These are phyloP conservation scores for Drosophila kohkoa DNA, from an alignment of 1,140 invertebrate genomes.

Conservation along the genomic window DNA sequence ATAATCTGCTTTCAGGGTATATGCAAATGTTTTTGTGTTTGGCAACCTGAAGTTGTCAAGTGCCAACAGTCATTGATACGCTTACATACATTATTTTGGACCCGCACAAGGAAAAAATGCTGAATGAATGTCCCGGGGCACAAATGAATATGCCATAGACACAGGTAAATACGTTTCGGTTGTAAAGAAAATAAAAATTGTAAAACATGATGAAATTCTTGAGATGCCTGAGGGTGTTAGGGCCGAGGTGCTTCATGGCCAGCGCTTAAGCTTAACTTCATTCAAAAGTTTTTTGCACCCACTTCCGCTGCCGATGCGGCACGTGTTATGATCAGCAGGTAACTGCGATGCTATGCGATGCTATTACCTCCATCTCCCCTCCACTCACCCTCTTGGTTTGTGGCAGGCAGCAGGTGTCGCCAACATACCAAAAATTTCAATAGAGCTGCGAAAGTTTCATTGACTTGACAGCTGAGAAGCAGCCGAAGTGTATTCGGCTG, in stretches of 20 bases:
- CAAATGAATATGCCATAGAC: constrained; percentile 43
- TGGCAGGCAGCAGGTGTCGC: constrained; percentile 60
- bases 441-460: constrained; percentile 73
- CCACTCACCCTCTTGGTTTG: not conserved
- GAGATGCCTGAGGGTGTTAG: constrained; percentile 45
- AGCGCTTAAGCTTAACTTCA: constrained; percentile 50
- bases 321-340: constrained; percentile 41
- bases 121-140: constrained; percentile 32
- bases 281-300: constrained; percentile 63
- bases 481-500: too few relatives aligned
- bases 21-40: constrained; percentile 33
- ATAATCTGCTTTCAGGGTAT: constrained; percentile 9
- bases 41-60: constrained; percentile 50
- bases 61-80: constrained; percentile 52
- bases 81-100: constrained; percentile 50
- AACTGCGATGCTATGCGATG: not conserved
- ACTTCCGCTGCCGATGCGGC: constrained; percentile 24
- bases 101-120: constrained; percentile 4
- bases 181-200: constrained; percentile 16
- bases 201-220: constrained; percentile 60
- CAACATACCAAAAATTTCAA: constrained; percentile 67
- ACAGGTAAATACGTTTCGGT: constrained; percentile 21
- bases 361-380: not conserved
- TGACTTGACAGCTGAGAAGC: constrained; percentile 65
- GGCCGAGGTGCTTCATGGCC: constrained; percentile 17